These are phyloP conservation scores for Plutomurus gul DNA, from an alignment of 1,140 invertebrate genomes.

Conservation along the genomic window DNA sequence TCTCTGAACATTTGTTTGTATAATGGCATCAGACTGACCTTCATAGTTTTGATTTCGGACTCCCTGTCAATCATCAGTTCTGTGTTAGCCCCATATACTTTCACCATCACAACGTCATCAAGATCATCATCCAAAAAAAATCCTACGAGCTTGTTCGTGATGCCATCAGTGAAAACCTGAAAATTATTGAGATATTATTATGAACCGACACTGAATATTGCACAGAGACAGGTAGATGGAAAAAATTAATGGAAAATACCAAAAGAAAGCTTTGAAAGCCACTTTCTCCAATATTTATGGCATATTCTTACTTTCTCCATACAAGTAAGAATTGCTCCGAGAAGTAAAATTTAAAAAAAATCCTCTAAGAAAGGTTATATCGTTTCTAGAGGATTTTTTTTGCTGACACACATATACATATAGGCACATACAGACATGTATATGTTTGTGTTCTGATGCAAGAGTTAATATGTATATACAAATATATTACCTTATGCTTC, in stretches of 20 bases:
- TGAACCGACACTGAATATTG: neutral
- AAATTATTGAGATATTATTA: neutral
- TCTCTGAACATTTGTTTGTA: neutral
- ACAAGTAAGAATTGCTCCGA: no score
- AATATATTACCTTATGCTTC: neutral
- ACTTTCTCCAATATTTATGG: no score
- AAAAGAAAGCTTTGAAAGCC: no score
- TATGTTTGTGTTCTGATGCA: neutral
- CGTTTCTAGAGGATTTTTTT: no score
- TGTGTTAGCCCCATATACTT: constrained; percentile 92
- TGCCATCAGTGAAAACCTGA: constrained; percentile 91
- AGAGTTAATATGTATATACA: neutral
- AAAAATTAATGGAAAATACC: neutral
- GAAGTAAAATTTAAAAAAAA: no score
- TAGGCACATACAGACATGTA: no score
- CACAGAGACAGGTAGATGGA: neutral
- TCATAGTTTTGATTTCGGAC: constrained; percentile 74
- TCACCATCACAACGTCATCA: constrained; percentile 78
- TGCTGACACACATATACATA: no score
- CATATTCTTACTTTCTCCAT: no score
- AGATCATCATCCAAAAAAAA: constrained; percentile 67
- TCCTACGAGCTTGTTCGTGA: constrained; percentile 90
- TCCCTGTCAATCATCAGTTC: constrained; percentile 89
- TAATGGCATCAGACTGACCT: no score
- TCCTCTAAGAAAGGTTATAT: no score